Base-by-base conservation (phyloP, 2,888 invertebrate species). In the Molanna angustata region DNA sequence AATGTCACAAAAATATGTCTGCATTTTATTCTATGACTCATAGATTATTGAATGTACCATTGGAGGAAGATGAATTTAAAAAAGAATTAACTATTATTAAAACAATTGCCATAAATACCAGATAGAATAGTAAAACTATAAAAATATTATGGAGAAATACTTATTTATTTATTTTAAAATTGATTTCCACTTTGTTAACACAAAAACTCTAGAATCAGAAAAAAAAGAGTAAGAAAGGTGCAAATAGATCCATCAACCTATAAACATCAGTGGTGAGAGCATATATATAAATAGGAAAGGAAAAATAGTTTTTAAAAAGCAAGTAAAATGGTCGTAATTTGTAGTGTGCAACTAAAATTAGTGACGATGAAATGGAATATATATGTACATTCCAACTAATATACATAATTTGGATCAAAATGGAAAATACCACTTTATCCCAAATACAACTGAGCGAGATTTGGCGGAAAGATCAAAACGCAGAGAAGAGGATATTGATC, bases 401-500 rank as follows among this genome's bases (percentile, higher is more conserved):
- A 9, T 9, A 4, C n/a, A 35, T 35, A 35, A 35, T 4, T 35
- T 35, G n/a, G 14, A 27, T 27, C 27, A 27, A 27, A 27, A 27
- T 27, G 27, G 11, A 27, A 27, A 27, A 27, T 27, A 27, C 27
- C 27, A 27, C 27, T 27, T 27, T 11, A 6, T 27, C 6, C 27
- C 11, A 7, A 27, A 27, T 27, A 27, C 6, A 6, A 27, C 27
- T 11, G 27, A 27, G 27, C 27, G 27, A 27, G 11, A 7, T 27
- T 27, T 27, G 27, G 11, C 27, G 27, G 7, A 27, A 13, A n/a
- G 13, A 4, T 4, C 35, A 35, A 35, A 35, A 35, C 35, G 35
- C 13, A 35, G 35, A 35, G 35, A 35, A 35, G 35, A 35, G 35
- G 14, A 35, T 35, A 35, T 35, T 35, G 35, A 35, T 35, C 35